Percentiles rank a stretch among this genome's conserved stretches.
Evolutionary conservation across 2,888 invertebrate genomes (phyloP).

Genomic region (Lutraria lutraria): DNA sequence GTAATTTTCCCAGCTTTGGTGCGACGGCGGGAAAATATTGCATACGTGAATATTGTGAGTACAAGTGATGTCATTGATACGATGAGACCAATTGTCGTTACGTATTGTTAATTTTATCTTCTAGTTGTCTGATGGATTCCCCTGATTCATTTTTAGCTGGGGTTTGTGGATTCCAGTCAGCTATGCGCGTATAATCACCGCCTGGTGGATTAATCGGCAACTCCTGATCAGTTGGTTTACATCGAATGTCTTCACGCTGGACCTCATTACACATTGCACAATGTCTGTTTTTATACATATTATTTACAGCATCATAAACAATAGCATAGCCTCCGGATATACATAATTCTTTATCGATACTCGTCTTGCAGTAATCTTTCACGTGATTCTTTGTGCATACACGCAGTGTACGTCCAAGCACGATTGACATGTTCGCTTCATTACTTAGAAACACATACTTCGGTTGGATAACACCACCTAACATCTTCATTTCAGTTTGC

Average conservation of each 20-base stretch:
- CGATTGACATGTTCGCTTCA: not conserved
- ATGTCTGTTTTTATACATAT: slow-evolving; percentile 6
- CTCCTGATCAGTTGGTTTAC: not conserved
- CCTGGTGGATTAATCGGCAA: not conserved
- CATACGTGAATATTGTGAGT: not conserved
- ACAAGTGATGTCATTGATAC: not conserved
- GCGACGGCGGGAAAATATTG: not conserved
- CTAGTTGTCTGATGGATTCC: not conserved
- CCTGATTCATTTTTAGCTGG: not conserved
- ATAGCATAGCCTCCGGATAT: not conserved
- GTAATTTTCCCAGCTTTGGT: not conserved
- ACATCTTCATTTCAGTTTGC: not conserved
- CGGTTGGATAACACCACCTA: not conserved
- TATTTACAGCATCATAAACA: not conserved
- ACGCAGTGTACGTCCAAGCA: not conserved
- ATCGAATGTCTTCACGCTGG: not conserved
- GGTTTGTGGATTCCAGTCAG: not conserved
- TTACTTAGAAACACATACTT: not conserved
- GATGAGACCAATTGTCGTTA: not conserved
- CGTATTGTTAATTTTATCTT: not conserved
- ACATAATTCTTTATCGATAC: not conserved
- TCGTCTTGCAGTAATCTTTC: not conserved
- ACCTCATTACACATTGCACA: not conserved
- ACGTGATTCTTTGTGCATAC: not conserved
- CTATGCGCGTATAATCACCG: not conserved